Base-by-base conservation (phyloP, 1,140 invertebrate genomes). In the Alviniconcha marisindica region DNA sequence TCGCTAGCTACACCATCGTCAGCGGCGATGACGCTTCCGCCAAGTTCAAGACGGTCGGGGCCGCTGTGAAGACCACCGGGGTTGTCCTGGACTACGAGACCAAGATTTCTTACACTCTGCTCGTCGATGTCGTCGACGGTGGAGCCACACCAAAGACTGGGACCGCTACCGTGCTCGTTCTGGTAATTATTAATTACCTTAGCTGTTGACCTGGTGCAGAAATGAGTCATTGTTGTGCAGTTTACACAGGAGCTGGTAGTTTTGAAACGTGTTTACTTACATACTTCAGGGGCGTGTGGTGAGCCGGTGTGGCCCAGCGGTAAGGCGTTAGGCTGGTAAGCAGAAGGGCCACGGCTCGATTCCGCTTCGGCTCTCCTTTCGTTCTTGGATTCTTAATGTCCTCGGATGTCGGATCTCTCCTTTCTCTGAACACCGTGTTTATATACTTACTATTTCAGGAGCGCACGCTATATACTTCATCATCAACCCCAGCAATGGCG, bases 401-500 rank as follows among this genome's bases (percentile, higher is more conserved):
- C 63, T 28, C 10, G 63, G 31, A 14, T 28, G 63, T 33, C 24
- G 24, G 7, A 10, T 7, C 24, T 33, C 7, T 66, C n/a, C 31
- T 14, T 56, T 12, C 51, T 56, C 51, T 56, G n/a, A n/a, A n/a
- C n/a, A 33, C 12, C n/a, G 2, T 28, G 12, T 10, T 28, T 12
- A 66, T 4, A 28, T 33, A 0, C 24, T 66, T 0, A 28, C 38
- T 4, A 31, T 2, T 1, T 69, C 2, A 3, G n/a, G 69, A 80
- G 83, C 77, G 24, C 80, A 77, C 21, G 38, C 73, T 4, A 38
- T 24, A 5, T 63, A 82, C 42, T 85, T 85, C 38, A 36, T 69
- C 60, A 85, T 88, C 0, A 73, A 88, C 63, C n/a, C 54, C 18
- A 40, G n/a, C 7, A 84, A 81, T 2, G 87, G 87, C 18, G 78